Base-by-base conservation (phyloP, 1,140 invertebrate genomes). In the Tigriopus japonicus region DNA sequence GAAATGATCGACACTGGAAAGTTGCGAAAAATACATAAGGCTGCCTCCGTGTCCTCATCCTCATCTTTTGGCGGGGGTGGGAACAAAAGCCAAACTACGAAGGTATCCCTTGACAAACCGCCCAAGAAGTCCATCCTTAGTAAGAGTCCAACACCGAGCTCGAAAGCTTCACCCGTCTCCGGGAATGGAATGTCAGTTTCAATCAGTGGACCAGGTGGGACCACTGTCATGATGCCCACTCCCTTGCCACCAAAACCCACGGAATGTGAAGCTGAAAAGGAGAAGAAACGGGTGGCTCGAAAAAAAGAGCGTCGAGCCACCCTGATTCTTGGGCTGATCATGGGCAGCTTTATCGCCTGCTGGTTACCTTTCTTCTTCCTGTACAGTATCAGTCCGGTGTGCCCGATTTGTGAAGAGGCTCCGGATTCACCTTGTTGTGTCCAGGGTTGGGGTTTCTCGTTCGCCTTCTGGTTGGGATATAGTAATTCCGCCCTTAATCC, bases 291-390 rank as follows among this genome's bases (percentile, higher is more conserved):
- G 65, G 78, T 98, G 64, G 92, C 94, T 0, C 80, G 94, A 62
- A 95, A 96, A 64, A 91, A 96, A 68, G 95, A 99, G 74, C 87
- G 97, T 67, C 77, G 95, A 55, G 95, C 95, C 0, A 98, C 95
- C 0, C 75, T 98, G 5, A 94, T 98, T 62, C 74, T 99, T 52
- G 95, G 94, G 41, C 79, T 99, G 52, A 98, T 99, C 64, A 96
- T 98, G 87, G 92, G 91, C 59, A 92, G 91, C 62, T 99, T 99
- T 72, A 98, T 98, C 67, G 81, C 92, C 42, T 97, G 92, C 68
- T 99, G 96, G 95, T 76, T 98, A 66, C 96, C 95, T 0, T 98
- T 98, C 73, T 98, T 98, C 79, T 84, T 93, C 69, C 77, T 93
- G 49, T 94, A 93, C 71, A 89, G 93, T 65, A 70, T 91, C 41